phyloP scores from a whole-genome alignment of 2,888 invertebrate species.

The Argyresthia albistria region DNA sequence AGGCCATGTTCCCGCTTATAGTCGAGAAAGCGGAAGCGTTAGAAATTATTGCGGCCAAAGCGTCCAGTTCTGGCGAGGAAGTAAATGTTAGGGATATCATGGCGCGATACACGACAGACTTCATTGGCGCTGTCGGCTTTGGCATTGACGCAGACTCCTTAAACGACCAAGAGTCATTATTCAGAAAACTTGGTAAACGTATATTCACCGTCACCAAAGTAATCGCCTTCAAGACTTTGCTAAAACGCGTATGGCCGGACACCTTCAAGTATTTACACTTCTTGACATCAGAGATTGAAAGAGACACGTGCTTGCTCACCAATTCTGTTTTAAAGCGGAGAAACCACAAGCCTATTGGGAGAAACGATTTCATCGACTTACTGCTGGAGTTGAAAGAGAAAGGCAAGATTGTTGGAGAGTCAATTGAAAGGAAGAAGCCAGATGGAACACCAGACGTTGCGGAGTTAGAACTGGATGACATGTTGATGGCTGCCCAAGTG shows the following conservation, averaged over 20 bases:
- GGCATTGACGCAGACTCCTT: conserved; percentile 40
- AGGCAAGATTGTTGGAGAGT: conserved; percentile 6
- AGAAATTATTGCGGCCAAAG: background rate
- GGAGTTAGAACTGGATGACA: conserved; percentile 6
- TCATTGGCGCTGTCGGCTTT: conserved; percentile 44
- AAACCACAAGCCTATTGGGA: conserved; percentile 5
- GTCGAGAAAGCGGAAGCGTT: conserved; percentile 7
- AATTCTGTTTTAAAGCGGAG: conserved; percentile 3
- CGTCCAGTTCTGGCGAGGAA: background rate
- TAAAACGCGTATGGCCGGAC: background rate
- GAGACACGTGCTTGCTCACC: background rate
- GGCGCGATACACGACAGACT: conserved; percentile 45
- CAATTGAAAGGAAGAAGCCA: background rate
- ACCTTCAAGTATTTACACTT: background rate
- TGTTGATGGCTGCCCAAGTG: conserved; percentile 14
- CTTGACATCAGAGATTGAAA: conserved; percentile 5
- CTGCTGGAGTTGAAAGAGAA: conserved; percentile 4
- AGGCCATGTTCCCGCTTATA: conserved; percentile 42
- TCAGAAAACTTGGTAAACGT: conserved; percentile 28
- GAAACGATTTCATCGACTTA: conserved; percentile 8
- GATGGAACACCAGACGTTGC: conserved; percentile 1
- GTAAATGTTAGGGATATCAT: conserved; percentile 40
- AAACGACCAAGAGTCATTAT: conserved; percentile 32
- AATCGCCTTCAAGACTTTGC: background rate
- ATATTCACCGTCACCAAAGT: background rate